Percentiles rank a stretch among this genome's conserved stretches.
phyloP scores from a whole-genome alignment of 1,140 invertebrate genomes.

The Phymorhynchus buccinoides region DNA sequence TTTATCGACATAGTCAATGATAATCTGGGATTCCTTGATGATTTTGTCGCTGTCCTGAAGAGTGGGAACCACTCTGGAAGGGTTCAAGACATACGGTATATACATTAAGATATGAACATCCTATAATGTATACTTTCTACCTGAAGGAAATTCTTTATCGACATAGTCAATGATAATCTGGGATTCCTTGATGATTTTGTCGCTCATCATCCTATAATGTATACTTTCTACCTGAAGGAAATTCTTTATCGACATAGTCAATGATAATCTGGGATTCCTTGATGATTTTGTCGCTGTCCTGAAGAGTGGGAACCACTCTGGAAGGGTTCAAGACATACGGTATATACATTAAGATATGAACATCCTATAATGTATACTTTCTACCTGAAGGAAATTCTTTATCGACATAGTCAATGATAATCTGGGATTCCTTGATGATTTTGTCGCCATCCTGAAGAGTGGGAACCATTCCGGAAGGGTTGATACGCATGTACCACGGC shows the following conservation, averaged over 20 bases:
- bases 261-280: slow-evolving; percentile 55
- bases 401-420: slow-evolving; percentile 56
- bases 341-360: too few relatives aligned
- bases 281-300: slow-evolving; percentile 49
- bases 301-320: slow-evolving; percentile 49
- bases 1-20: slow-evolving; percentile 56
- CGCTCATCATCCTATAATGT: too few relatives aligned
- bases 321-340: too few relatives aligned
- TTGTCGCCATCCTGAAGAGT: slow-evolving; percentile 51
- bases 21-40: slow-evolving; percentile 51
- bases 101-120: too few relatives aligned
- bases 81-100: too few relatives aligned
- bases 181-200: too few relatives aligned
- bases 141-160: too few relatives aligned
- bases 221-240: slow-evolving; percentile 51
- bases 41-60: slow-evolving; percentile 51
- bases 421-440: slow-evolving; percentile 51
- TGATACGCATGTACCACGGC: slow-evolving; percentile 51
- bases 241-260: slow-evolving; percentile 53
- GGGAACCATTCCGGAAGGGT: slow-evolving; percentile 48
- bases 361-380: too few relatives aligned
- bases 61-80: slow-evolving; percentile 46
- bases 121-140: too few relatives aligned
- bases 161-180: too few relatives aligned
- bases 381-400: slow-evolving; percentile 51